Base-by-base conservation (phyloP, 2,888 invertebrate genomes). In the Drosophila robusta region DNA sequence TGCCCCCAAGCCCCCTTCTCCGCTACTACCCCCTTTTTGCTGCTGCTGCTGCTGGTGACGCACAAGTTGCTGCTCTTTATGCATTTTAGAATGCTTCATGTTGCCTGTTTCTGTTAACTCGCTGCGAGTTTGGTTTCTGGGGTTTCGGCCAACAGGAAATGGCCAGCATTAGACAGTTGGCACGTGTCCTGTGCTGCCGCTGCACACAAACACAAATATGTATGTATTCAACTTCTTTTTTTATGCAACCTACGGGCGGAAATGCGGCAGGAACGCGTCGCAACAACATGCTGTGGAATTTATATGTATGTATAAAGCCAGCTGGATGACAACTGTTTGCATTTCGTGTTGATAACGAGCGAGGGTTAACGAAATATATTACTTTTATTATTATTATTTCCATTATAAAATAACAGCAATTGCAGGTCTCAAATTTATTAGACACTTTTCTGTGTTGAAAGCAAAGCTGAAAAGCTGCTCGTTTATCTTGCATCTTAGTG, bases 101-200 rank as follows among this genome's bases (percentile, higher is more conserved):
- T 62, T 29, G 55, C 55, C 50, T 65, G 44, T 44, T 61, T 62
- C 26, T 36, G 50, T 16, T 36, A 41, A 51, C 64, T 60, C 41
- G n/a, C 36, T 36, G 8, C 11, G 52, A 12, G 55, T 61, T 54
- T 46, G 49, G 54, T 45, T 64, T 45, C 47, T 83, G 56, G 57
- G 51, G 86, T 67, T 79, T 83, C 58, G 78, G 89, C 74, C 75
- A 83, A 80, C 82, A 88, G 82, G 89, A 83, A 88, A 87, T 87
- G 87, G 82, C 89, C 78, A 88, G 80, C 82, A 86, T 88, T 83
- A 88, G 80, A 80, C 80, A 45, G 60, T 80, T 74, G 80, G 80
- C 82, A 83, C 87, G 87, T 88, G 89, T 83, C 82, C 41, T 6
- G 16, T 26, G 7, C 26, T 46, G 38, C 63, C 38, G 63, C 38